These are phyloP conservation scores for Lucilia sericata DNA, from an alignment of 1,140 invertebrate genomes.

Conservation along the genomic window DNA sequence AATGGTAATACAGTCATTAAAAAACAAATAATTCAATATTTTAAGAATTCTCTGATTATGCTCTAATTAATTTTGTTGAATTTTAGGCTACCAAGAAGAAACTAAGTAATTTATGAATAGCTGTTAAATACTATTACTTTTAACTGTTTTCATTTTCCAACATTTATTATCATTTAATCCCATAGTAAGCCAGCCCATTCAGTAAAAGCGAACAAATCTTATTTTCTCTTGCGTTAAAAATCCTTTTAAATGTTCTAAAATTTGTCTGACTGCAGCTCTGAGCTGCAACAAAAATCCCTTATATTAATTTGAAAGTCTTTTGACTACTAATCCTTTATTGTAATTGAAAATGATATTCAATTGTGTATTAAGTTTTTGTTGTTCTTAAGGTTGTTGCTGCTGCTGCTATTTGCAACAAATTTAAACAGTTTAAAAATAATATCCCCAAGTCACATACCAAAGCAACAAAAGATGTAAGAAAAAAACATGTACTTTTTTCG, in stretches of 20 bases:
- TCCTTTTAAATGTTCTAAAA: conserved; percentile 18
- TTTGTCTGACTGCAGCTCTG: not conserved
- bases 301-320: conserved; percentile 11
- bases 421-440: not conserved
- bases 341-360: conserved; percentile 29
- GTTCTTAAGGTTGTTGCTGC: not conserved
- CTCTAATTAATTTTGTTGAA: too few species aligned
- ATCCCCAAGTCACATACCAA: conserved; percentile 11
- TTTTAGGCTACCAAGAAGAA: too few species aligned
- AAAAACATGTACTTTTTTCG: not conserved
- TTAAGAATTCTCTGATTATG: too few species aligned
- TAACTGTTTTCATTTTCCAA: too few species aligned
- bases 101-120: too few species aligned
- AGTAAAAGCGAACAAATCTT: too few species aligned
- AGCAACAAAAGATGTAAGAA: not conserved
- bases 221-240: not conserved
- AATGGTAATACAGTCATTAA: too few species aligned
- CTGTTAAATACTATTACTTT: too few species aligned
- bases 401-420: not conserved
- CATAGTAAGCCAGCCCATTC: too few species aligned
- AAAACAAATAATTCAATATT: too few species aligned
- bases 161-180: too few species aligned
- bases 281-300: not conserved
- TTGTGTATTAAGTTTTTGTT: conserved; percentile 2
- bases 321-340: conserved; percentile 26